Percentiles rank a stretch among this genome's conserved stretches.
These are phyloP conservation scores for Symphodus melops DNA, from an alignment of 2,113 vertebrate species.

Conservation along the genomic window DNA sequence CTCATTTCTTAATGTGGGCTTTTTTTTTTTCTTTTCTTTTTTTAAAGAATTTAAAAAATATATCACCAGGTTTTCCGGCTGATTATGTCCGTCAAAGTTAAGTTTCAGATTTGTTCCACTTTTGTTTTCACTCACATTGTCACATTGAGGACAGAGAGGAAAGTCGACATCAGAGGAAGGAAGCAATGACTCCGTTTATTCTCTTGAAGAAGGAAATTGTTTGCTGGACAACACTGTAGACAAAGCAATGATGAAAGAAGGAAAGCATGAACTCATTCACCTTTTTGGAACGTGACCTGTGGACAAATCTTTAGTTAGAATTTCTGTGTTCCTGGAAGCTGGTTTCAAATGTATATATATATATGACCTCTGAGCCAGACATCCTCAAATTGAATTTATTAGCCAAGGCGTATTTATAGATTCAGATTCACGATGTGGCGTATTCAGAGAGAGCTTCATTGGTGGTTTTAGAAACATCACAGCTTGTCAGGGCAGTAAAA, in stretches of 20 bases:
- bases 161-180: constrained; percentile 56
- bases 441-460: not conserved
- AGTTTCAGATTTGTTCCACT: not conserved
- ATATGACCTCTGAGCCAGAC: not conserved
- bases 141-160: constrained; percentile 3
- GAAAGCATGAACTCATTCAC: constrained; percentile 7
- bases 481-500: not conserved
- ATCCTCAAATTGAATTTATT: not conserved
- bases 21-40: too few relatives aligned
- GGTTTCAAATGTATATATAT: not conserved
- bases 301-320: not conserved
- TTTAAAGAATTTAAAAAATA: too few relatives aligned
- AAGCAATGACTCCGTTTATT: constrained; percentile 57
- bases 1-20: not conserved
- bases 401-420: not conserved
- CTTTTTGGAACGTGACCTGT: constrained; percentile 15
- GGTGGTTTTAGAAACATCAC: not conserved
- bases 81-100: not conserved
- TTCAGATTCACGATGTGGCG: not conserved
- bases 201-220: constrained; percentile 39
- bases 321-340: not conserved
- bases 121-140: not conserved
- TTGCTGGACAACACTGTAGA: not conserved
- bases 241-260: not conserved
- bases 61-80: not conserved